Evolutionary conservation across 1,140 invertebrate species (phyloP).

Genomic region (Plutomurus gul): DNA sequence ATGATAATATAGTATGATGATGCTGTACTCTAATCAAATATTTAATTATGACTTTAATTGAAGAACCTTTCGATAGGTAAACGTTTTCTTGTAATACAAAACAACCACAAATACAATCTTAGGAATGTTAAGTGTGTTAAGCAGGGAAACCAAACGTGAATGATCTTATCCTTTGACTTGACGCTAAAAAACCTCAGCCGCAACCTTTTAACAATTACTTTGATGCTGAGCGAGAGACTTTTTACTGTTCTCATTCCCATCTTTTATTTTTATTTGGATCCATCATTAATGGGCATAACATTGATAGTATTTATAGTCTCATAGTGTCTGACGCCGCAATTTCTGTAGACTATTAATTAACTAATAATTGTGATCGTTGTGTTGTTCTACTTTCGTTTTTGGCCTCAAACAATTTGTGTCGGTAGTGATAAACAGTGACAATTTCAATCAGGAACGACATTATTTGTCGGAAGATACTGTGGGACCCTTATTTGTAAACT

Average conservation of each 20-base stretch:
- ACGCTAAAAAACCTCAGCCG: not conserved
- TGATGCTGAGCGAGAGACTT: not conserved
- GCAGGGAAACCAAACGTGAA: no score
- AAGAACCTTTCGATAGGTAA: no score
- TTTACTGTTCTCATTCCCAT: conserved; percentile 6
- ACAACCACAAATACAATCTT: no score
- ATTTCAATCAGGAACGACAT: conserved; percentile 15
- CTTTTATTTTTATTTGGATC: not conserved
- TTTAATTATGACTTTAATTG: no score
- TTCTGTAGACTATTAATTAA: conserved; percentile 16
- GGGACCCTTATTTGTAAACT: conserved; percentile 26
- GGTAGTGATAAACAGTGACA: conserved; percentile 1
- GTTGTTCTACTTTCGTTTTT: not conserved
- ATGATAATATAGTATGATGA: not conserved
- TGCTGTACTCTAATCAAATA: no score
- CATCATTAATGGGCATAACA: not conserved
- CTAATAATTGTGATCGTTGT: conserved; percentile 16
- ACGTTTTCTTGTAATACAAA: no score
- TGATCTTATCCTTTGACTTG: not conserved
- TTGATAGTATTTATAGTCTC: not conserved
- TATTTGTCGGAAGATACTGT: not conserved
- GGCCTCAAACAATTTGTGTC: not conserved
- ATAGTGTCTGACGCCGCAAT: not conserved
- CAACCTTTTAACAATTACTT: not conserved
- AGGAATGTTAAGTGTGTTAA: no score